Percentiles rank a stretch among this genome's conserved stretches.
These are phyloP conservation scores for Pecten maximus DNA, from an alignment of 2,888 invertebrate genomes.

Conservation along the genomic window DNA sequence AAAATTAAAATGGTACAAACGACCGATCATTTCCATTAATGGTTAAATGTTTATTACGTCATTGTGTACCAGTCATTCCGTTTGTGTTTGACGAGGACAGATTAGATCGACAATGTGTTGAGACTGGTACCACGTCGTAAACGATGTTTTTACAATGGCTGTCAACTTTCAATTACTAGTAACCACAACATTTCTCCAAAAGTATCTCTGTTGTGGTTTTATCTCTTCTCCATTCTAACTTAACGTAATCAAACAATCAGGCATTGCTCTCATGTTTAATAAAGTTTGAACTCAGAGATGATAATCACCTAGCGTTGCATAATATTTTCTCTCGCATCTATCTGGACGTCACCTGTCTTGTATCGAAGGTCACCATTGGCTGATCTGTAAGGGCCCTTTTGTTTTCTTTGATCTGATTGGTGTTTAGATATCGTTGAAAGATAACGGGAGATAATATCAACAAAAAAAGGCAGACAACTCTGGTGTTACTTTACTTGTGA, in stretches of 20 bases:
- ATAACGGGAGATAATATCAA: background rate
- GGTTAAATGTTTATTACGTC: too few relatives aligned
- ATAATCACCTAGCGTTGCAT: background rate
- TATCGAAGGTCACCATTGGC: background rate
- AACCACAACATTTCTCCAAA: background rate
- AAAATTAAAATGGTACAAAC: too few relatives aligned
- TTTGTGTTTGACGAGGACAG: background rate
- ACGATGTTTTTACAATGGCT: background rate
- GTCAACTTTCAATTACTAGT: background rate
- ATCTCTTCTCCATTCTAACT: background rate
- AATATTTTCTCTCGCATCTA: background rate
- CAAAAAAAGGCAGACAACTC: background rate
- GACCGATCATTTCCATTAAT: too few relatives aligned
- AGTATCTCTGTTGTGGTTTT: background rate
- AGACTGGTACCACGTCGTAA: background rate
- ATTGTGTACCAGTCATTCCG: background rate
- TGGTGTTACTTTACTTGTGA: background rate
- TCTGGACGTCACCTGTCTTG: background rate
- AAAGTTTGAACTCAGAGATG: conserved; percentile 10
- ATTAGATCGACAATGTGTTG: background rate
- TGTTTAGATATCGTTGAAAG: background rate
- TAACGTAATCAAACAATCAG: background rate
- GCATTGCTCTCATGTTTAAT: background rate
- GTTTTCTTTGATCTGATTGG: conserved; percentile 9
- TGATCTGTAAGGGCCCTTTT: background rate